Conservation (phyloP, 2,797 vertebrate species). For the Neosilurus mollespiculum region DNA sequence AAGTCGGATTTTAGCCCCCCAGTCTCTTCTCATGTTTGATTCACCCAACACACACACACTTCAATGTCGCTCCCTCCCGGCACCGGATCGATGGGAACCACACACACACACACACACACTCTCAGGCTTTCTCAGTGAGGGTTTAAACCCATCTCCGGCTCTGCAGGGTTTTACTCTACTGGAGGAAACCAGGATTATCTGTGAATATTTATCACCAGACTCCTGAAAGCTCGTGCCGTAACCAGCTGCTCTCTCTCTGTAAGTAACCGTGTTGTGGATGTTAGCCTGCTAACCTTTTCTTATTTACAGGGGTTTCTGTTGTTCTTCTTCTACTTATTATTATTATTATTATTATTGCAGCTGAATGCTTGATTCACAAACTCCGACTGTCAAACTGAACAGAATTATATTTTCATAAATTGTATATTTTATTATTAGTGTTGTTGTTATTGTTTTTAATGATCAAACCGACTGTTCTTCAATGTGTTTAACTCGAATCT, state of each 20-base stretch:
- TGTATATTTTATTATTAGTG: neutral
- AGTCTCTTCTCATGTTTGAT: slow-evolving; percentile 44
- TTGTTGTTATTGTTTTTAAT: neutral
- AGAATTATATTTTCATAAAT: neutral
- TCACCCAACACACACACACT: slow-evolving; percentile 32
- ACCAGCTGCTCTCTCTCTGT: slow-evolving; percentile 46
- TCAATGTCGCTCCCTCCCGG: slow-evolving; percentile 24
- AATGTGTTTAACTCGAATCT: slow-evolving; percentile 8
- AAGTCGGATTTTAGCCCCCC: slow-evolving; percentile 36
- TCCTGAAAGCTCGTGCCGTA: slow-evolving; percentile 15
- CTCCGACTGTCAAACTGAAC: neutral
- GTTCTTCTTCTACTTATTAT: neutral
- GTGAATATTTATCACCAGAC: neutral
- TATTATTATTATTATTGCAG: neutral
- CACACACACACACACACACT: neutral
- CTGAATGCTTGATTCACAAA: neutral
- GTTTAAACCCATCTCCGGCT: neutral
- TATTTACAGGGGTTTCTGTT: neutral
- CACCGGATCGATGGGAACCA: slow-evolving; percentile 1
- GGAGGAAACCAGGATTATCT: neutral
- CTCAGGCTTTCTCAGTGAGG: neutral
- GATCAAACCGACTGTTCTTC: neutral
- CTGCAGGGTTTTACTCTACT: neutral
- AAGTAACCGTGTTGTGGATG: slow-evolving; percentile 46
- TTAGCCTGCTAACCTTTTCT: slow-evolving; percentile 25